Base-by-base conservation (phyloP, 2,113 vertebrate species). In the Callopanchax toddi region DNA sequence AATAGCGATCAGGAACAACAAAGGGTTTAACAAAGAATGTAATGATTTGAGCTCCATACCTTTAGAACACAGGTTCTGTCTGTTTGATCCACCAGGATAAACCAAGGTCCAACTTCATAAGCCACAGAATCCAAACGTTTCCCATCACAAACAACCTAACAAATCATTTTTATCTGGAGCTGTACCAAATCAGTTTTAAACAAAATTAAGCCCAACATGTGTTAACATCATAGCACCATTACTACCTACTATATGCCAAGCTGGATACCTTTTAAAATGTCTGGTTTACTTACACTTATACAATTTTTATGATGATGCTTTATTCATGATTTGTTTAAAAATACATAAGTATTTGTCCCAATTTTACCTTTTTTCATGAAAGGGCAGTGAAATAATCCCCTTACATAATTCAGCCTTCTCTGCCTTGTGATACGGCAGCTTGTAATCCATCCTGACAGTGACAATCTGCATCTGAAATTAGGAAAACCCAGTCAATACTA, bases 401-500 rank as follows among this genome's bases (percentile, higher is more conserved):
- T 54, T 16, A 26, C 29, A 29, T 50, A 40, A 55, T 52, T 48
- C 21, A 13, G 49, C 12, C 22, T 53, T 60, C 37, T 20, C 16
- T 11, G 18, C n/a, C 12, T 22, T 45, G 43, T 57, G 39, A 67
- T 71, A 39, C 56, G 52, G 32, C 39, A 10, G 10, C 51, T 37
- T 3, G 2, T 18, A 66, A 62, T 61, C 55, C 39, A 51, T 12
- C 1, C 25, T 70, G 65, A 68, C 55, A 43, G 57, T 6, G 45
- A 71, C 49, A 83, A 61, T 44, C 51, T 64, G 65, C 16, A 22
- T 45, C 50, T 25, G 48, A 37, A 62, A 75, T 71, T 57, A 67
- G 46, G 36, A 51, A 64, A 68, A 52, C 48, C 60, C 49, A 66
- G 58, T 83, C 65, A 74, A 55, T 55, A 59, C 46, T 50, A 37